These are phyloP conservation scores for Zele albiditarsus DNA, from an alignment of 2,888 invertebrate species.

Conservation along the genomic window DNA sequence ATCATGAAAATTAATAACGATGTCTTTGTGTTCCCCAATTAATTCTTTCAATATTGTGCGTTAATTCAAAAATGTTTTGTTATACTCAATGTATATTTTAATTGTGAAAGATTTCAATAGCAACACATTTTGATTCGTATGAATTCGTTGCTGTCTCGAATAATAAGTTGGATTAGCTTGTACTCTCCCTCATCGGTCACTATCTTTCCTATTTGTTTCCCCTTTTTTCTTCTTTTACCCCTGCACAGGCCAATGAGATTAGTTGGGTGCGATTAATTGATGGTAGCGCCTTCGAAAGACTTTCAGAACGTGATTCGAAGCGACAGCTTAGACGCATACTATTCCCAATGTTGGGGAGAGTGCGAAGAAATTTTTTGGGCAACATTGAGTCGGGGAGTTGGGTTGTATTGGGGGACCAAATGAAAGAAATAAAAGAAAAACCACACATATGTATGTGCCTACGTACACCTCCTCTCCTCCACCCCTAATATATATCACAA, in stretches of 20 bases:
- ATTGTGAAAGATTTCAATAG: not conserved
- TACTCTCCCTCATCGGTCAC: constrained; percentile 45
- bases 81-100: not conserved
- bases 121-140: not conserved
- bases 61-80: not conserved
- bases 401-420: not conserved
- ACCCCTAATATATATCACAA: not conserved
- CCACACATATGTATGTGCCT: not conserved
- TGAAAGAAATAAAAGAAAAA: not conserved
- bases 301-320: constrained; percentile 64
- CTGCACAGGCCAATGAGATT: constrained; percentile 57
- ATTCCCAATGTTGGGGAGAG: constrained; percentile 17
- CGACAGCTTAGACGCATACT: constrained; percentile 55
- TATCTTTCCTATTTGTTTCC: constrained; percentile 42
- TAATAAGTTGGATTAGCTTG: constrained; percentile 59
- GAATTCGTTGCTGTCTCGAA: not conserved
- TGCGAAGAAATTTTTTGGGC: constrained; percentile 18
- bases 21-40: not conserved
- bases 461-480: not conserved
- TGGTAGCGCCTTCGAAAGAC: constrained; percentile 62
- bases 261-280: constrained; percentile 70
- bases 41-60: not conserved
- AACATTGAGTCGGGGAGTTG: not conserved
- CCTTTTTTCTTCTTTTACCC: constrained; percentile 34
- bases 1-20: not conserved